Conservation (phyloP, 1,140 invertebrate species). For the Drosophila rhopaloa region DNA sequence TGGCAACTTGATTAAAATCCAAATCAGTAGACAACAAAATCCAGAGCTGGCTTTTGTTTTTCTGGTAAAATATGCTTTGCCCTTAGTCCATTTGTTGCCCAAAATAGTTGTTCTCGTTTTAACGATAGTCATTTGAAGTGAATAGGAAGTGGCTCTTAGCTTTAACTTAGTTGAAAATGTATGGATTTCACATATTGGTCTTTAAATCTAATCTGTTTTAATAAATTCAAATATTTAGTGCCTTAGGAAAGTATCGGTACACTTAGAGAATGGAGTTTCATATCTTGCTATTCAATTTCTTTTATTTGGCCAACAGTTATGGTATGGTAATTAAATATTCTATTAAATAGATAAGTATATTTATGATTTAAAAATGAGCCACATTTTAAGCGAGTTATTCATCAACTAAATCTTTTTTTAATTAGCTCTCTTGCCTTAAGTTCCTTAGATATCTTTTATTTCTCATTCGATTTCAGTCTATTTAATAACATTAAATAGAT, state of each 20-base stretch:
- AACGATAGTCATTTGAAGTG: background rate
- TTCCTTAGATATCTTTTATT: no score
- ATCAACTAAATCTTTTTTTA: no score
- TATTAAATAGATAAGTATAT: no score
- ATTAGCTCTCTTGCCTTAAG: no score
- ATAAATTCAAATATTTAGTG: background rate
- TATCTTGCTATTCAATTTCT: background rate
- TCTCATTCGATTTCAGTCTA: no score
- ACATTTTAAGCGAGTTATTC: no score
- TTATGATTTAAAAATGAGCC: no score
- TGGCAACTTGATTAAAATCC: slow-evolving; percentile 71
- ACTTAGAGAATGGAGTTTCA: background rate
- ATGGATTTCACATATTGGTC: background rate
- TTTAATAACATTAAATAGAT: no score
- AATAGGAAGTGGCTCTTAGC: background rate
- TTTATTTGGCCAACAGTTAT: background rate
- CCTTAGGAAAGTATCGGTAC: background rate
- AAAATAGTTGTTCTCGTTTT: slow-evolving; percentile 7
- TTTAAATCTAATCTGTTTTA: background rate
- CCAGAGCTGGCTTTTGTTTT: slow-evolving; percentile 12
- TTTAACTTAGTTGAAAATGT: background rate
- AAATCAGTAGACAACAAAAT: slow-evolving; percentile 43
- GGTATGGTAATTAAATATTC: no score
- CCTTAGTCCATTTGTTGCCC: slow-evolving; percentile 38
- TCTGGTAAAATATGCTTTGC: background rate